These are phyloP conservation scores for Halictus quadricinctus DNA, from an alignment of 2,888 invertebrate species.

Conservation along the genomic window DNA sequence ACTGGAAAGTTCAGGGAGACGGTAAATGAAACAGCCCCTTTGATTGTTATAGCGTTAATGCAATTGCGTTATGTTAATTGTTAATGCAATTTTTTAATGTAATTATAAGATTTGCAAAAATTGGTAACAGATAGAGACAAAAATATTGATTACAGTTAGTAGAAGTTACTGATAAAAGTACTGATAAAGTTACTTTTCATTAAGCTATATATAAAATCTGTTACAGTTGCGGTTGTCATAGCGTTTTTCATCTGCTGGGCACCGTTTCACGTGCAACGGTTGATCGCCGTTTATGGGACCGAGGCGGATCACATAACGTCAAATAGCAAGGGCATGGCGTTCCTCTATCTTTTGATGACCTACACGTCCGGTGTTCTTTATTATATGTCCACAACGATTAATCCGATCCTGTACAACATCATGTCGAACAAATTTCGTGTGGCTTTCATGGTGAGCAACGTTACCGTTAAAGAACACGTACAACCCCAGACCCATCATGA, in stretches of 20 bases:
- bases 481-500: too few species aligned
- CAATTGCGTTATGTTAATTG: too few species aligned
- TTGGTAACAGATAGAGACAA: too few species aligned
- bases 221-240: constrained; percentile 93
- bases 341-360: constrained; percentile 88
- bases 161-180: too few species aligned
- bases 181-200: background rate
- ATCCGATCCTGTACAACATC: constrained; percentile 96
- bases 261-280: constrained; percentile 96
- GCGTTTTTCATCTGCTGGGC: constrained; percentile 96
- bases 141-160: too few species aligned
- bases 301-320: constrained; percentile 79
- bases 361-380: constrained; percentile 95
- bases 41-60: background rate
- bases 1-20: background rate
- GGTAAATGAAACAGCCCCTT: background rate
- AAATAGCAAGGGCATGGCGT: constrained; percentile 81
- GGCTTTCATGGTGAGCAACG: constrained; percentile 91
- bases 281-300: constrained; percentile 90
- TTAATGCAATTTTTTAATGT: too few species aligned
- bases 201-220: constrained; percentile 52
- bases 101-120: too few species aligned
- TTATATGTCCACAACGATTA: constrained; percentile 95
- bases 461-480: background rate
- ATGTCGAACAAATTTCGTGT: constrained; percentile 97